Conservation (phyloP, 2,113 vertebrate genomes). For the Podiceps cristatus region DNA sequence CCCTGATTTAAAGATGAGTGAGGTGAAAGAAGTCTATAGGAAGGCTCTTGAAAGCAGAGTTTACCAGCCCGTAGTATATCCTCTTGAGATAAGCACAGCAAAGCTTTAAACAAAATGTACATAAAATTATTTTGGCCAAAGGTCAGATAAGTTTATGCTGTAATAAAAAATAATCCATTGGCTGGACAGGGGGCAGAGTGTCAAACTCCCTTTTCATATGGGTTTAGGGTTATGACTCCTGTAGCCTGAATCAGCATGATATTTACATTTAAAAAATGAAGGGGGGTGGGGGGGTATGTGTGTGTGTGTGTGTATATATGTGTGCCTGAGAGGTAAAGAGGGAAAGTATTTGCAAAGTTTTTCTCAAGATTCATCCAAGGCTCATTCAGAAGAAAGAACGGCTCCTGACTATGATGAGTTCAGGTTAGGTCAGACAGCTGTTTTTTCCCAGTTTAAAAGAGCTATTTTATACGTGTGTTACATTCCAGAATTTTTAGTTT, state of each 20-base stretch:
- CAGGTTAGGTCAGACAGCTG: neutral
- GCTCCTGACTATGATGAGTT: neutral
- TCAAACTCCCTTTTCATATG: neutral
- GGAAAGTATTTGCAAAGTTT: neutral
- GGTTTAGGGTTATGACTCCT: neutral
- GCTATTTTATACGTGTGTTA: neutral
- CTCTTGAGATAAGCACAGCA: neutral
- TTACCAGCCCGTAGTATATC: neutral
- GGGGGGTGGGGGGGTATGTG: no score
- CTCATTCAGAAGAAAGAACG: neutral
- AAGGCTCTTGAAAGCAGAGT: neutral
- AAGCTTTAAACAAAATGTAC: neutral
- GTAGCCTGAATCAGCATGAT: neutral
- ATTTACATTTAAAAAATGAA: neutral
- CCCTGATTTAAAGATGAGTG: neutral
- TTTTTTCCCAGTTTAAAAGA: neutral
- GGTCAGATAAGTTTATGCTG: neutral
- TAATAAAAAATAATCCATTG: neutral
- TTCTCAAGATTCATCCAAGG: neutral
- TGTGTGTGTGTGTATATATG: neutral
- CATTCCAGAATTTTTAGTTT: neutral
- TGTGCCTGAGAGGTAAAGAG: neutral
- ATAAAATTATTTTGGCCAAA: neutral
- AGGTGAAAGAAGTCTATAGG: neutral
- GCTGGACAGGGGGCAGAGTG: neutral